phyloP scores from a whole-genome alignment of 1,140 invertebrate genomes.

The Dreissena rostriformis region DNA sequence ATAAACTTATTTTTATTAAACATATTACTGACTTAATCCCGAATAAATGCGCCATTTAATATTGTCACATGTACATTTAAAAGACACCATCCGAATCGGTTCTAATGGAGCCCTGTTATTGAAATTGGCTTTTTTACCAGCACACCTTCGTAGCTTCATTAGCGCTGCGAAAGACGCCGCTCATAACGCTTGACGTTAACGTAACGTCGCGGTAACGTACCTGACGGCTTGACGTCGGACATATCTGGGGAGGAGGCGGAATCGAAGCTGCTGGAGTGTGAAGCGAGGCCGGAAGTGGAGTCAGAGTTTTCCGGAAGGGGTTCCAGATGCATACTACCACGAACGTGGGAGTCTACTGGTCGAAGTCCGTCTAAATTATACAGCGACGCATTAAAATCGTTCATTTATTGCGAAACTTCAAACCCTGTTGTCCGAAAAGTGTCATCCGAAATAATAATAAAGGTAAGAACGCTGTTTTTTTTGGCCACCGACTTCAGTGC shows the following conservation, averaged over 20 bases:
- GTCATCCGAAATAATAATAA: too few relatives aligned
- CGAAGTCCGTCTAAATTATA: constrained; percentile 40
- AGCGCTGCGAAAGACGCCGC: too few relatives aligned
- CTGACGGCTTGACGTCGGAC: constrained; percentile 41
- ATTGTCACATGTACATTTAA: too few relatives aligned
- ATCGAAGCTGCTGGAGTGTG: constrained; percentile 27
- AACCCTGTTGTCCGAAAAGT: not conserved
- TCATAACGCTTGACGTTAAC: not conserved
- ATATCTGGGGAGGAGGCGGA: constrained; percentile 32
- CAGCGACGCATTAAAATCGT: constrained; percentile 44
- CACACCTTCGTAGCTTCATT: too few relatives aligned
- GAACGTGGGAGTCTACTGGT: constrained; percentile 2
- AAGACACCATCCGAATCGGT: too few relatives aligned
- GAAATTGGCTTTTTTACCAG: too few relatives aligned
- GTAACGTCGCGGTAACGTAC: constrained; percentile 27
- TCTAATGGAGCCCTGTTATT: too few relatives aligned
- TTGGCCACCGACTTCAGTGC: too few relatives aligned
- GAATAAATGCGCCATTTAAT: too few relatives aligned
- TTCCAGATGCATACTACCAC: constrained; percentile 53
- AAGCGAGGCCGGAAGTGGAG: constrained; percentile 2
- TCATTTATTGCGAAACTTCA: constrained; percentile 41
- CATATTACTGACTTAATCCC: too few relatives aligned
- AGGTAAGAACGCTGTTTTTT: too few relatives aligned
- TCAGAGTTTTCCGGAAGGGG: constrained; percentile 37
- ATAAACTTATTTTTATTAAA: too few relatives aligned